Evolutionary conservation across 2,113 vertebrate species (phyloP).

Genomic region (Origma solitaria): DNA sequence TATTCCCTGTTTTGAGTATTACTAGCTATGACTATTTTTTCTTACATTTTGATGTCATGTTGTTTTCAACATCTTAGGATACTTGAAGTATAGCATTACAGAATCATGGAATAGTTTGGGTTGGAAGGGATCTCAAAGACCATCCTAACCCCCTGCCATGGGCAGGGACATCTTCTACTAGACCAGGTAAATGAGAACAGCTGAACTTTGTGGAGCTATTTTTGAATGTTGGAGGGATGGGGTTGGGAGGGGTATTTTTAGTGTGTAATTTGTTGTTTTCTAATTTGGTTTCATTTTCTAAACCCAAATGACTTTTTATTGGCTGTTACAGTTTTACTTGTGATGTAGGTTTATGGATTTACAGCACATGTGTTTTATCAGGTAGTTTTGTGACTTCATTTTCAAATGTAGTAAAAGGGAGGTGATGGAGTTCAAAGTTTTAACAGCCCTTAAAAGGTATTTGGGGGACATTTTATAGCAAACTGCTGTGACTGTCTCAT

Average conservation of each 20-base stretch:
- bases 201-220: background rate
- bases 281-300: background rate
- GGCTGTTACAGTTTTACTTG: background rate
- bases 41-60: background rate
- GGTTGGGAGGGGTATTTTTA: background rate
- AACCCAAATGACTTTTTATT: background rate
- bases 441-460: background rate
- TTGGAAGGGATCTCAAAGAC: background rate
- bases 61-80: background rate
- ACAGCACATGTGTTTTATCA: background rate
- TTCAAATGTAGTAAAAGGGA: background rate
- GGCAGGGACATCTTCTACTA: background rate
- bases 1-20: background rate
- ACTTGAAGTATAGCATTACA: background rate
- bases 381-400: background rate
- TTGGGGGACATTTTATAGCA: background rate
- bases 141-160: background rate
- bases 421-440: background rate
- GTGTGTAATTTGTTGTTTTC: background rate
- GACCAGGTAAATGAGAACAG: background rate
- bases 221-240: background rate
- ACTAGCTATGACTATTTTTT: background rate
- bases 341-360: background rate
- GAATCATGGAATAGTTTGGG: background rate
- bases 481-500: background rate